These are phyloP conservation scores for Rhimphoctona megacephalus DNA, from an alignment of 2,888 invertebrate genomes.

Conservation along the genomic window DNA sequence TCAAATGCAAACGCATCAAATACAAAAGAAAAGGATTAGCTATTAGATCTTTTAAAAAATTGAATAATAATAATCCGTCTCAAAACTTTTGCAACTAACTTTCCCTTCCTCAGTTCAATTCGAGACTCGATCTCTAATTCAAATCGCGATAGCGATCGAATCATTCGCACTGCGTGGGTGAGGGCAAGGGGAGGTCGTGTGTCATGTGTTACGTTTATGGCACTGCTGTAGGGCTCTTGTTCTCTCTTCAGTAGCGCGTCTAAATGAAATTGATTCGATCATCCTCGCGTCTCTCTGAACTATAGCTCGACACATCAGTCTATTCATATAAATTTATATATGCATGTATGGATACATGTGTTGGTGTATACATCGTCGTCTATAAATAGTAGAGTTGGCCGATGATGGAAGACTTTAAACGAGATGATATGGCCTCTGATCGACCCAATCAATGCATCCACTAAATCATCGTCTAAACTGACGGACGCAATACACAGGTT, in stretches of 20 bases:
- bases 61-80: not conserved
- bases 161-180: conserved; percentile 24
- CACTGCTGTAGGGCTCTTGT: conserved; percentile 17
- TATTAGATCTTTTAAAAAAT: not conserved
- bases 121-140: conserved; percentile 41
- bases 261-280: conserved; percentile 82
- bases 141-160: conserved; percentile 44
- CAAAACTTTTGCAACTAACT: not conserved
- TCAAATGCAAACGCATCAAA: not conserved
- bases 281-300: conserved; percentile 73
- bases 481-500: conserved; percentile 81
- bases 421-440: conserved; percentile 84
- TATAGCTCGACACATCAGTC: conserved; percentile 30
- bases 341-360: conserved; percentile 12
- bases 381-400: conserved; percentile 82
- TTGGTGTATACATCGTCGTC: conserved; percentile 68
- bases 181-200: conserved; percentile 9
- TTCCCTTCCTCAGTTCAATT: not conserved
- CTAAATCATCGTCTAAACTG: conserved; percentile 85
- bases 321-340: conserved; percentile 31
- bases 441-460: conserved; percentile 85
- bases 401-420: conserved; percentile 84
- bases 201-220: conserved; percentile 51
- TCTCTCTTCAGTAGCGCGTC: conserved; percentile 71
- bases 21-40: not conserved